These are phyloP conservation scores for Mizuhopecten yessoensis DNA, from an alignment of 1,140 invertebrate species.

Conservation along the genomic window DNA sequence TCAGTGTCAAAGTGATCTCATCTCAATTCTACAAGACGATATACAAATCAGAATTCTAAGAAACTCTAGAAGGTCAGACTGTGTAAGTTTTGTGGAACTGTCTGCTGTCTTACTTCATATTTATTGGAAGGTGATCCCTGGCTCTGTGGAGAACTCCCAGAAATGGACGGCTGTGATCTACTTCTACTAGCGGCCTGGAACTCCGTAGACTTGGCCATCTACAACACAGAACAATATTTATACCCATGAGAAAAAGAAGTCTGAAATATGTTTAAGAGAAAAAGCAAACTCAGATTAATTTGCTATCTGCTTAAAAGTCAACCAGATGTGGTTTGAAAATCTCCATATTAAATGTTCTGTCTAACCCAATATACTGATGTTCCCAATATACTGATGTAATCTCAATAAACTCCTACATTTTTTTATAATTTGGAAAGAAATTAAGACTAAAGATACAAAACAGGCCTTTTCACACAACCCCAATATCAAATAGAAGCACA, in stretches of 20 bases:
- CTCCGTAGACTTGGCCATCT: constrained; percentile 80
- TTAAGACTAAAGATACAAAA: too few relatives aligned
- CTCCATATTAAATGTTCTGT: not conserved
- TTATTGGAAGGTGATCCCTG: constrained; percentile 63
- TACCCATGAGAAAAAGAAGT: not conserved
- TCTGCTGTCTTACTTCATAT: constrained; percentile 79
- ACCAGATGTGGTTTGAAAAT: not conserved
- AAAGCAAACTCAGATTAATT: constrained; percentile 37
- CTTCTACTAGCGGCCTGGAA: constrained; percentile 71
- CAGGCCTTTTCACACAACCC: too few relatives aligned
- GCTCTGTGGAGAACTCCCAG: constrained; percentile 43
- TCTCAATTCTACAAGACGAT: too few relatives aligned
- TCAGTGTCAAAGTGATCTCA: too few relatives aligned
- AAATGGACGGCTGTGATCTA: constrained; percentile 57
- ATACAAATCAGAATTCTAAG: too few relatives aligned
- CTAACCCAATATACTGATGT: too few relatives aligned
- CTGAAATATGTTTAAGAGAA: not conserved
- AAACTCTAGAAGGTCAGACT: too few relatives aligned
- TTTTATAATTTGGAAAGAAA: too few relatives aligned
- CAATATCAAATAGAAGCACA: not conserved
- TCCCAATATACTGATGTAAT: too few relatives aligned
- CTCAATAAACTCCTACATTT: too few relatives aligned
- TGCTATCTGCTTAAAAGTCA: too few relatives aligned
- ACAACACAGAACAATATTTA: constrained; percentile 56
- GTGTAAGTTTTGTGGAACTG: too few relatives aligned